Evolutionary conservation across 1,140 invertebrate genomes (phyloP).

Genomic region (Penaeus chinensis): DNA sequence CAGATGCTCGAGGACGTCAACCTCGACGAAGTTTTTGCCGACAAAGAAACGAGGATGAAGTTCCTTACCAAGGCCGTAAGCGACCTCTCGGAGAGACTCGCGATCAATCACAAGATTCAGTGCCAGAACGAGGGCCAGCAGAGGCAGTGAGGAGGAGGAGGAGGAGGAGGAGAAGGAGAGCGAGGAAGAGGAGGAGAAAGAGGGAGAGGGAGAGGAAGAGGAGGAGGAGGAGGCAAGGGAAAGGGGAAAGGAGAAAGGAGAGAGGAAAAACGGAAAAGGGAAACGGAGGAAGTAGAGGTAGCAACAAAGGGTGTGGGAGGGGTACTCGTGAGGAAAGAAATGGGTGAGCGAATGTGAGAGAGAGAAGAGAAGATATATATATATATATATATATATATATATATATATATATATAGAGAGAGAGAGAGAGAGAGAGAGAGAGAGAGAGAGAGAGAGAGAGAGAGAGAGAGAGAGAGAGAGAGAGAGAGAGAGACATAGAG

Average conservation of each 20-base stretch:
- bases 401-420: not conserved
- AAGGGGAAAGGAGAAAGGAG: not conserved
- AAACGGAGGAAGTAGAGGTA: not conserved
- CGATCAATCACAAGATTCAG: not conserved
- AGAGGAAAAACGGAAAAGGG: not conserved
- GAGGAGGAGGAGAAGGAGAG: not conserved
- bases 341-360: not conserved
- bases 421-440: not conserved
- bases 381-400: no score
- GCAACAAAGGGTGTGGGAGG: not conserved
- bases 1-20: constrained; percentile 22
- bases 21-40: constrained; percentile 19
- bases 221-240: not conserved
- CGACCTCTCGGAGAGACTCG: constrained; percentile 32
- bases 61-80: constrained; percentile 39
- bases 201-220: not conserved
- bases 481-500: not conserved
- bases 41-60: constrained; percentile 19
- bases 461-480: no score
- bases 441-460: not conserved
- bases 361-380: not conserved
- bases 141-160: constrained; percentile 6
- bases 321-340: not conserved
- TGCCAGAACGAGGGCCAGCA: not conserved
- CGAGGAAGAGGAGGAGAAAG: not conserved